A percentile compares a stretch with the other conserved stretches of the same genome.
phyloP scores from a whole-genome alignment of 2,113 vertebrate genomes.

The Pygoscelis antarcticus region DNA sequence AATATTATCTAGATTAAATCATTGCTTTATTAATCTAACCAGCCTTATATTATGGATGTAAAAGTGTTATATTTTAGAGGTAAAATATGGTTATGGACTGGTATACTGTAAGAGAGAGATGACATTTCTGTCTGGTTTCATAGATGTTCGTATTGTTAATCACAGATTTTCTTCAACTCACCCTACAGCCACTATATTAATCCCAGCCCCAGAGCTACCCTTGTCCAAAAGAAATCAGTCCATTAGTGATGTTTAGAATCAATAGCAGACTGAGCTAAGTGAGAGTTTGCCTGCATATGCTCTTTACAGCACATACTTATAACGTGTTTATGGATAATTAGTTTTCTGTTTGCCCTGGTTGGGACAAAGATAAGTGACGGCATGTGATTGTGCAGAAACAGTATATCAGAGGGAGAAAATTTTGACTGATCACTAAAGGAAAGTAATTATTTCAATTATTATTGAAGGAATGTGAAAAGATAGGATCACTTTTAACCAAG shows the following conservation, averaged over 20 bases:
- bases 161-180: neutral
- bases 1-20: neutral
- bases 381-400: neutral
- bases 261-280: neutral
- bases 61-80: neutral
- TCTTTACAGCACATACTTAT: neutral
- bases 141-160: neutral
- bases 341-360: neutral
- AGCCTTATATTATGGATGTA: neutral
- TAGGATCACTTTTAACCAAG: neutral
- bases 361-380: neutral
- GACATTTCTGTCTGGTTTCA: neutral
- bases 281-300: neutral
- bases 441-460: neutral
- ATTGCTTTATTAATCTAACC: neutral
- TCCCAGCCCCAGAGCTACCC: neutral
- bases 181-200: neutral
- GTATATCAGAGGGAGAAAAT: neutral
- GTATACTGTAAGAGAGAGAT: neutral
- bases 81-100: neutral
- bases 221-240: neutral
- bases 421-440: neutral
- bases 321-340: neutral
- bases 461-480: neutral
- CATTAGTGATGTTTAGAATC: neutral